Evolutionary conservation across 2,888 invertebrate genomes (phyloP), one percentile per base, ranked within the genome.

Genomic region (Acanthosepion pharaonis): DNA sequence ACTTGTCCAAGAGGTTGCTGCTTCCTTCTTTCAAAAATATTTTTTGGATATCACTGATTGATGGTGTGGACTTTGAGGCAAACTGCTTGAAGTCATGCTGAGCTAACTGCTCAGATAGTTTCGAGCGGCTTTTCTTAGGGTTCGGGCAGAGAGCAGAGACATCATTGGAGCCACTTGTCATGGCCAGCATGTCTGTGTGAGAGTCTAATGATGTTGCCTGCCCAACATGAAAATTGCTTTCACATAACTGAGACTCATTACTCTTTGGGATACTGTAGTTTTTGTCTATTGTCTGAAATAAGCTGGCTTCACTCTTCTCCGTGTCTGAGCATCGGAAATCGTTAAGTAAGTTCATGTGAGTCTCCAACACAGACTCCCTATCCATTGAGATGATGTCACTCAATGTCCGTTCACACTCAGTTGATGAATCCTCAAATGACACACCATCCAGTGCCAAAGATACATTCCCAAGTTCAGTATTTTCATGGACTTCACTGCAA

Each of bases 401-500:
- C 8, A 95, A 91, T 48, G 95, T 95, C 94, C 95, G 96, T 51
- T 96, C 96, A 94, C 95, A 95, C 42, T 96, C 96, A 48, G 95
- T 95, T 4, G 96, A 96, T 23, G 96, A 95, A 91, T 96, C 91
- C n/a, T 95, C 96, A 91, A 96, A 95, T 15, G 95, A 95, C 91
- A 96, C 94, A 55, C 95, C 95, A 42, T 96, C 95, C 33, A 96
- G 94, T 93, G 96, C 96, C 3, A 95, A 94, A 51, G 96, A 95
- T 91, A 96, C 95, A 91, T 95, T 95, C 28, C 96, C 95, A 28
- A 95, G 94, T 48, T 97, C 96, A 11, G 95, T 95, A 28, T 95
- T 96, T 97, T 98, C 96, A 97, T 96, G 98, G 94, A 98, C 98
- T 96, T 98, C 98, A 96, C 98, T 98, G 97, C 98, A 99, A 93